Conservation (phyloP, 2,797 vertebrate genomes). For the Phoebastria nigripes region DNA sequence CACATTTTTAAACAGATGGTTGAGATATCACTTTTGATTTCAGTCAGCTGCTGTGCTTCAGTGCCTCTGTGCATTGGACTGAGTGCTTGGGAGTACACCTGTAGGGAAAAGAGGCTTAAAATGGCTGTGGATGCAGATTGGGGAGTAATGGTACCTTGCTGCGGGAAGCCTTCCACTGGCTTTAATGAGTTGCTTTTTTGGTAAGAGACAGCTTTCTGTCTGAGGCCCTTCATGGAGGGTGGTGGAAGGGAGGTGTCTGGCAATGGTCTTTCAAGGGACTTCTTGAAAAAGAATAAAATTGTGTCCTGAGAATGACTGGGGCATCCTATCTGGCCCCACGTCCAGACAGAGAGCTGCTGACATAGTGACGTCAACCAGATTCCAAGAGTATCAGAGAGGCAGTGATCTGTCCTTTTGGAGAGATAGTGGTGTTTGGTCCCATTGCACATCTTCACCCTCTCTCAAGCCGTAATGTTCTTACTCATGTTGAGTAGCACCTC, state of each 20-base stretch:
- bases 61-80: conserved; percentile 13
- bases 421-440: neutral
- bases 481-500: neutral
- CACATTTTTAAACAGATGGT: conserved; percentile 65
- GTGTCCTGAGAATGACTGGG: neutral
- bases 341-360: neutral
- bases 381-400: neutral
- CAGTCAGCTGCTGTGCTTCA: conserved; percentile 35
- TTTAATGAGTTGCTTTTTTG: neutral
- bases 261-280: neutral
- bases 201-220: neutral
- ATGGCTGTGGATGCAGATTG: neutral
- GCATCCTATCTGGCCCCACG: neutral
- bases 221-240: neutral
- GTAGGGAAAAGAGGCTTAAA: neutral
- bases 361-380: neutral
- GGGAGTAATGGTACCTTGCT: neutral
- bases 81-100: neutral
- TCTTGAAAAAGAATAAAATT: neutral
- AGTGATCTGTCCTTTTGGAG: neutral
- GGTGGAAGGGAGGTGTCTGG: neutral
- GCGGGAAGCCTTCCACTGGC: neutral
- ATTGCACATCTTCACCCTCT: neutral
- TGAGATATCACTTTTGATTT: conserved; percentile 45
- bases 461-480: neutral